Conservation (phyloP, 2,888 invertebrate genomes). For the Bellardia pandia region DNA sequence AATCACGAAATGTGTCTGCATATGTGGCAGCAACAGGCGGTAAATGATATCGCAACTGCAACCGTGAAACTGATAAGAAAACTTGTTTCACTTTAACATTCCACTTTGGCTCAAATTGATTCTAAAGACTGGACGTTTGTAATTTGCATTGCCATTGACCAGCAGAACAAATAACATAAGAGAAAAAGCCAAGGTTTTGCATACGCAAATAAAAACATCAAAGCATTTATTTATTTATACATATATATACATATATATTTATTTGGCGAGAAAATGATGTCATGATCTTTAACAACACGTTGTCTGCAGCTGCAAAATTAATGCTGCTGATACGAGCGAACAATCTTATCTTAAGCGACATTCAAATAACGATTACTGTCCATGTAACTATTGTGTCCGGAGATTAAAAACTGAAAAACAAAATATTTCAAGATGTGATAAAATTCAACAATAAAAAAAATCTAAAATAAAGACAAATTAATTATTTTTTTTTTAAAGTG, state of each 20-base stretch:
- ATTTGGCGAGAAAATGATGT: conserved; percentile 67
- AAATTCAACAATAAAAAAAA: conserved; percentile 19
- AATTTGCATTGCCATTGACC: conserved; percentile 56
- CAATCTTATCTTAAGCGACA: conserved; percentile 80
- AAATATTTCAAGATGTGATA: conserved; percentile 33
- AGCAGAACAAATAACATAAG: background rate
- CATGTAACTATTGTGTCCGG: conserved; percentile 79
- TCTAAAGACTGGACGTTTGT: conserved; percentile 54
- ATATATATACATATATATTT: background rate
- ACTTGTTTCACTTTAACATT: conserved; percentile 63
- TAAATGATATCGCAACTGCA: conserved; percentile 74
- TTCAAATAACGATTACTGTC: conserved; percentile 80
- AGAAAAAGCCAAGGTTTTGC: conserved; percentile 7
- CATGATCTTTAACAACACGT: conserved; percentile 71
- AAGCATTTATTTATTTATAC: background rate
- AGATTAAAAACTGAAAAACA: conserved; percentile 65
- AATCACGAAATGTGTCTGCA: conserved; percentile 64
- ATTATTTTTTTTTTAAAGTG: conserved; percentile 44
- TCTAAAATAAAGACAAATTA: conserved; percentile 58
- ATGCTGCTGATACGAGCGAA: conserved; percentile 62
- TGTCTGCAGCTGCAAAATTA: conserved; percentile 71
- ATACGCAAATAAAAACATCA: conserved; percentile 53
- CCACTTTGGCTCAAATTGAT: conserved; percentile 46
- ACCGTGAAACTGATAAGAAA: conserved; percentile 75
- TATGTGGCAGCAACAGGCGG: conserved; percentile 63